Evolutionary conservation across 2,113 vertebrate species (phyloP).

Genomic region (Bubo blakistoni): DNA sequence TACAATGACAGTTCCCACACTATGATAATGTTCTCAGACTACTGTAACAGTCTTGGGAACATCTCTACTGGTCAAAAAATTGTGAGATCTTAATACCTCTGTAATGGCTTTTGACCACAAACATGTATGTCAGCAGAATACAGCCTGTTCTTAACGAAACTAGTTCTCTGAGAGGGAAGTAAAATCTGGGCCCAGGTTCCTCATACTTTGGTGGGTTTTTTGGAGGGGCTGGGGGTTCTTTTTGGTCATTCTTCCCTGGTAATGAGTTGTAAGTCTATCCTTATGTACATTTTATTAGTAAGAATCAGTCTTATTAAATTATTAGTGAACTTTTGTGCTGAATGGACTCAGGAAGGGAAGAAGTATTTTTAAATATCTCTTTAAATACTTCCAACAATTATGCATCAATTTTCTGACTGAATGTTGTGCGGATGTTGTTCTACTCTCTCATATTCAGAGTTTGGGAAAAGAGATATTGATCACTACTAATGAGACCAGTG

Average conservation of each 20-base stretch:
- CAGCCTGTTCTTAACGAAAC: background rate
- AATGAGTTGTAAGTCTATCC: background rate
- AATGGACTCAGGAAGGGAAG: background rate
- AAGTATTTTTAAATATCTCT: background rate
- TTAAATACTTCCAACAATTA: background rate
- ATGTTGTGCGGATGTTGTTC: background rate
- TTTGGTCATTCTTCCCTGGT: background rate
- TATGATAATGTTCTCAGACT: background rate
- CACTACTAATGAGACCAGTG: background rate
- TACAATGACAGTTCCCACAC: background rate
- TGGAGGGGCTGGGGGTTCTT: accelerated
- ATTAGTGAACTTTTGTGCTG: background rate
- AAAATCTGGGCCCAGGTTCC: background rate
- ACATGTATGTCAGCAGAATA: background rate
- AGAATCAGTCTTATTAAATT: background rate
- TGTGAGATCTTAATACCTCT: background rate
- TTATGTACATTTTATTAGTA: background rate
- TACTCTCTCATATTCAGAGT: background rate
- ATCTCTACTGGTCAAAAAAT: background rate
- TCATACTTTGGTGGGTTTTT: background rate
- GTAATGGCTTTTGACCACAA: background rate
- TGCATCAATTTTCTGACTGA: background rate
- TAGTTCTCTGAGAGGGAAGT: background rate
- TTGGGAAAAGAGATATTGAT: background rate
- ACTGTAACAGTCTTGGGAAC: background rate